Evolutionary conservation across 2,797 vertebrate genomes (phyloP), one percentile per base, ranked within the genome.

Genomic region (Enteromius afrohamiltoni): DNA sequence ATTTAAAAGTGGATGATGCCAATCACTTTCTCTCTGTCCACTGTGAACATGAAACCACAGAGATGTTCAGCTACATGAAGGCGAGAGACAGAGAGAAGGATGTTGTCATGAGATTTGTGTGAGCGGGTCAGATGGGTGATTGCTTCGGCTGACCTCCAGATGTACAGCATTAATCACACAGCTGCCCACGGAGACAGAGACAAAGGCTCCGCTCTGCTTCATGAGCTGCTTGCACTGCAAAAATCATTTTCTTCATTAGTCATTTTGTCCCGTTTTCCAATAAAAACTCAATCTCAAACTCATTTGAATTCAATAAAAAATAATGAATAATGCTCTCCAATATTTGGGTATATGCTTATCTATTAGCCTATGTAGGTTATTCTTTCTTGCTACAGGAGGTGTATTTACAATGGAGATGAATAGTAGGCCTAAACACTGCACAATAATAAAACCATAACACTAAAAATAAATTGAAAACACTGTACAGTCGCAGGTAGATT

Each of bases 111-210:
- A 71, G 69, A 29, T 81, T 40, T 70, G 78, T 81, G 67, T 79
- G 31, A 26, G 77, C 7, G 6, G 84, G n/a, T 58, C 37, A 68
- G 37, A 80, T 84, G 77, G 70, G 78, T 82, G 77, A 83, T 91
- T 91, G 91, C 29, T 88, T 90, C 88, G 90, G 88, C 88, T 88
- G 89, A 90, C 87, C 84, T 86, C 79, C 89, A 89, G 91, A 90
- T 90, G 90, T 88, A 84, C 83, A 86, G 62, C 71, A 73, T 78
- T 89, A 90, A 92, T 90, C 85, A 88, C 87, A 86, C 86, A 91
- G 83, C 47, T 10, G 26, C 26, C 17, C 86, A 70, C 16, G 64
- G 31, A 31, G 60, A 75, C 60, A 42, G 69, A 80, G 60, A 78
- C 68, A 71, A 31, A 53, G 37, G 6, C 79, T 42, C 3, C 8